Percentiles rank a stretch among this genome's conserved stretches.
phyloP scores from a whole-genome alignment of 2,113 vertebrate species.

The Ursus arctos region DNA sequence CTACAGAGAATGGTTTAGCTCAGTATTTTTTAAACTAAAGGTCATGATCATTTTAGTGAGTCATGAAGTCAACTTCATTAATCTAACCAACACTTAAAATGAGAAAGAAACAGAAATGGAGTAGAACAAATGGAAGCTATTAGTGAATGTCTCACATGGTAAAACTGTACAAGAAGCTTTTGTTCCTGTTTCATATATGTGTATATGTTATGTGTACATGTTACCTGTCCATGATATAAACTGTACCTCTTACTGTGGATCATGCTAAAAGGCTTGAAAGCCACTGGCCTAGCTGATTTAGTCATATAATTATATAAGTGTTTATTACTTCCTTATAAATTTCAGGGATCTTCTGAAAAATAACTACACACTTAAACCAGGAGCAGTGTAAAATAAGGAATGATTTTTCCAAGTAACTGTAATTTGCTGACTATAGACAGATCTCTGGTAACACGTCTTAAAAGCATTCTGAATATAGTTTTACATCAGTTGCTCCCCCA shows the following conservation, averaged over 20 bases:
- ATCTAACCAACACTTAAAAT: slow-evolving; percentile 28
- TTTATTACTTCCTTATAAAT: slow-evolving; percentile 15
- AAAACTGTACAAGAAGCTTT: neutral
- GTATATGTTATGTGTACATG: neutral
- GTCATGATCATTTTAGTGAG: slow-evolving; percentile 21
- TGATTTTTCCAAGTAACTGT: slow-evolving; percentile 6
- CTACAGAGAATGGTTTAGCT: slow-evolving; percentile 6
- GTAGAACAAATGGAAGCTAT: slow-evolving; percentile 19
- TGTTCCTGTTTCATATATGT: neutral
- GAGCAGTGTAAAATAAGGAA: neutral
- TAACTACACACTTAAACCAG: neutral
- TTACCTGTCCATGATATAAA: neutral
- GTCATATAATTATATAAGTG: neutral
- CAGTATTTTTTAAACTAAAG: slow-evolving; percentile 56
- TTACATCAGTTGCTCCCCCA: neutral
- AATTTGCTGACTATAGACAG: slow-evolving; percentile 37
- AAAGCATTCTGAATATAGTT: slow-evolving; percentile 39
- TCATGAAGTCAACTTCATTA: slow-evolving; percentile 59
- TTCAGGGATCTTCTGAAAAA: neutral
- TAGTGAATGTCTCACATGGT: neutral
- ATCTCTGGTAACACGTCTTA: neutral
- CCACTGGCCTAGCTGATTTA: neutral
- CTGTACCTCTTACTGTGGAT: neutral
- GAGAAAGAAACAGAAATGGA: neutral
- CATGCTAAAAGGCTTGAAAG: neutral